A percentile compares a stretch with the other conserved stretches of the same genome.
These are phyloP conservation scores for Betta splendens DNA, from an alignment of 2,797 vertebrate species.

Conservation along the genomic window DNA sequence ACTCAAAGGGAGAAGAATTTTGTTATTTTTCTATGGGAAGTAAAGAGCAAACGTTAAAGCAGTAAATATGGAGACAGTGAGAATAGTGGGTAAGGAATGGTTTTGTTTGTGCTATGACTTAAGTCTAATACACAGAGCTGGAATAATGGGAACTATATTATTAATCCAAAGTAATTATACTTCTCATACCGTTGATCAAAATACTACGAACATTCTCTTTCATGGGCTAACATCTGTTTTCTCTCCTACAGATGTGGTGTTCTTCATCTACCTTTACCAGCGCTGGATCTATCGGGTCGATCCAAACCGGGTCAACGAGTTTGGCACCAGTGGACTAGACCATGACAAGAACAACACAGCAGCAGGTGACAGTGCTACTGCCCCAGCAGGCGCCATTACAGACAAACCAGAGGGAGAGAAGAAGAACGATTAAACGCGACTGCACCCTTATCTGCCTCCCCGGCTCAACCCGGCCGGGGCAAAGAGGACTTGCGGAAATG, in stretches of 20 bases:
- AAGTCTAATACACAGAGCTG: too few species aligned
- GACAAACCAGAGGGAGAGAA: constrained; percentile 90
- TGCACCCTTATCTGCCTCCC: constrained; percentile 45
- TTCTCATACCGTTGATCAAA: background rate
- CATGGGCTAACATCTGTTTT: background rate
- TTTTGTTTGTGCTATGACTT: too few species aligned
- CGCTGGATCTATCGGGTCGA: constrained; percentile 97
- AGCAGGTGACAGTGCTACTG: constrained; percentile 33
- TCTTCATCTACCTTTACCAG: constrained; percentile 97
- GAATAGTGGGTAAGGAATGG: too few species aligned
- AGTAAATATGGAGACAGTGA: too few species aligned
- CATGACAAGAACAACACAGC: constrained; percentile 56
- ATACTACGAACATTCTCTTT: constrained; percentile 1
- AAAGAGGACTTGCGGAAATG: constrained; percentile 71
- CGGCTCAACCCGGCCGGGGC: constrained; percentile 46
- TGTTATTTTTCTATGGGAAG: too few species aligned
- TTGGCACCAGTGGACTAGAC: constrained; percentile 88
- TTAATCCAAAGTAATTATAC: too few species aligned
- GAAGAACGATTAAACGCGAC: constrained; percentile 86
- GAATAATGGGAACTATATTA: too few species aligned
- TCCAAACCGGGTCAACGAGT: constrained; percentile 91
- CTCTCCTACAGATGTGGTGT: constrained; percentile 86
- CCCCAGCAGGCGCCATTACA: constrained; percentile 70
- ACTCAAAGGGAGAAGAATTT: too few species aligned
- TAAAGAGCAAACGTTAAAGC: too few species aligned